Evolutionary conservation across 1,140 invertebrate species (phyloP), one percentile per base, ranked within the genome.

Genomic region (Helicorthomorpha holstii): DNA sequence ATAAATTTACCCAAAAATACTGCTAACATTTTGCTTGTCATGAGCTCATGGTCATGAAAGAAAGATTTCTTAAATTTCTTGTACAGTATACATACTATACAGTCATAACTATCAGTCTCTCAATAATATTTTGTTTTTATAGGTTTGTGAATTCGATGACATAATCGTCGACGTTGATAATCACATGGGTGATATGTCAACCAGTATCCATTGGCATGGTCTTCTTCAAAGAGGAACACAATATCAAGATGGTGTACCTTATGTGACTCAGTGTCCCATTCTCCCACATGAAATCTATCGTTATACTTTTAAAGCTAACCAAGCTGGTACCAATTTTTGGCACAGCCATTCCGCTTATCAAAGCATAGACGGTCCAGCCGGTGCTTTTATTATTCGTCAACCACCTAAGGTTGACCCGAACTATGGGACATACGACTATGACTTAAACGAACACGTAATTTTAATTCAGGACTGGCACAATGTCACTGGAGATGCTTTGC

Each of bases 201-300:
- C 82, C 1, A 82, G 80, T 0, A 79, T 94, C 52, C 90, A 94
- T 68, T 93, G 87, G 86, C 75, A 85, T 51, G 86, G 87, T 44
- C 73, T 91, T 43, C 80, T 76, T 65, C 86, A 90, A 69, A 7
- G 7, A 7, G 29, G 29, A 7, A 34, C 29, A 7, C 29, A 7
- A 7, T 34, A 34, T 16, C 7, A 7, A 16, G 29, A 34, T 34
- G 29, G 29, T 7, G 29, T 34, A 34, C 29, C 29, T 34, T 34
- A 7, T 34, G 16, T 34, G 16, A 34, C 29, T 7, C 29, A 34
- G 16, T 34, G 29, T 34, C 29, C 29, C 7, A 34, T 34, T 34
- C 16, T 34, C 7, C 7, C 16, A 34, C 29, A 34, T 7, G 29
- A 34, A 7, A 34, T 7, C 7, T 34, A 7, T 34, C 29, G 29